Percentiles rank a stretch among this genome's conserved stretches.
phyloP scores from a whole-genome alignment of 1,140 invertebrate genomes.

The Sycophila sp. region DNA sequence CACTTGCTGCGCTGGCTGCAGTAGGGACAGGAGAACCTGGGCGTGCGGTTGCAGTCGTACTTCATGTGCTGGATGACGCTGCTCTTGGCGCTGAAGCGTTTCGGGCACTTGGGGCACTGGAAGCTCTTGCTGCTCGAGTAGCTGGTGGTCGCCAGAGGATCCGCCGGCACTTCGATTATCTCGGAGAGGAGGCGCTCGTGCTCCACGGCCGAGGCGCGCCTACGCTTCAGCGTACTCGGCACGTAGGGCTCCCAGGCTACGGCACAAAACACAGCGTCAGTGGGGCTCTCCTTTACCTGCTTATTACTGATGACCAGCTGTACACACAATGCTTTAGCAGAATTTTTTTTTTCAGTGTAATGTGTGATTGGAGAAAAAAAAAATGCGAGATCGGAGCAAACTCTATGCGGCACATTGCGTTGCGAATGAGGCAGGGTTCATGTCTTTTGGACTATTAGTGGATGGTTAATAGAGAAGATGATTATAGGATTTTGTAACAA shows the following conservation, averaged over 20 bases:
- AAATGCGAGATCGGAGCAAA: no score
- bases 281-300: no score
- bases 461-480: no score
- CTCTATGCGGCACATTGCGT: no score
- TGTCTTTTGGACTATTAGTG: no score
- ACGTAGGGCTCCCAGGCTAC: constrained; percentile 6
- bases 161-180: constrained; percentile 3
- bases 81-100: constrained; percentile 16
- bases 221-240: neutral
- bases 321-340: no score
- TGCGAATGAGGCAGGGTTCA: no score
- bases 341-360: no score
- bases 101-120: constrained; percentile 30
- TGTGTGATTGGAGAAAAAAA: no score
- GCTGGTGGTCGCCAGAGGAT: neutral
- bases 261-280: neutral
- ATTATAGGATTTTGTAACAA: no score
- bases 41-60: constrained; percentile 28
- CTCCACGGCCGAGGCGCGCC: neutral
- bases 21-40: constrained; percentile 29
- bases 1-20: constrained; percentile 32
- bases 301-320: no score
- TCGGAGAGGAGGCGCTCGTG: neutral
- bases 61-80: constrained; percentile 33
- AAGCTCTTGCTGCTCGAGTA: neutral